A percentile compares a stretch with the other conserved stretches of the same genome.
Evolutionary conservation across 2,113 vertebrate genomes (phyloP).

Genomic region (Alectura lathami): DNA sequence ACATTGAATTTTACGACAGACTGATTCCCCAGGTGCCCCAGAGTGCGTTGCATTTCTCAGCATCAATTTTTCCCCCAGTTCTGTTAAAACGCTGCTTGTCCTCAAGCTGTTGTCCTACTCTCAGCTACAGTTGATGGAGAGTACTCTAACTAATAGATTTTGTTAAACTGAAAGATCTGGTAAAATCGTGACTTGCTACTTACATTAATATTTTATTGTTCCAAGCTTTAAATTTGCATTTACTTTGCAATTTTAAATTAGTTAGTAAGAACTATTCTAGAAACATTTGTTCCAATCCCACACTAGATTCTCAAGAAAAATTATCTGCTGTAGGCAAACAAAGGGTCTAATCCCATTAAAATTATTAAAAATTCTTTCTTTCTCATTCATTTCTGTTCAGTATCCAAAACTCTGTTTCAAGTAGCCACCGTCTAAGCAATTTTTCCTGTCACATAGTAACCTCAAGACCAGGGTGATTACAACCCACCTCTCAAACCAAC

Average conservation of each 20-base stretch:
- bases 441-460: neutral
- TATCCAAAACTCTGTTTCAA: neutral
- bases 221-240: neutral
- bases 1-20: neutral
- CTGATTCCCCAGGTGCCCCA: neutral
- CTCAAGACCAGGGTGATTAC: neutral
- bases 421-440: neutral
- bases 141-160: neutral
- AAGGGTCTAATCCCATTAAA: neutral
- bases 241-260: neutral
- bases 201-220: neutral
- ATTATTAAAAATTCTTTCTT: neutral
- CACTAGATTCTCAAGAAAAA: neutral
- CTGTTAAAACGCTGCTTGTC: neutral
- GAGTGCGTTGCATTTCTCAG: neutral
- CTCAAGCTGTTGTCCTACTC: neutral
- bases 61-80: neutral
- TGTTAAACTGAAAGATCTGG: neutral
- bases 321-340: neutral
- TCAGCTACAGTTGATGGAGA: neutral
- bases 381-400: neutral
- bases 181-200: neutral
- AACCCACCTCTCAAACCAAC: neutral
- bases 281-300: neutral
- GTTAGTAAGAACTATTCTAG: neutral